phyloP scores from a whole-genome alignment of 2,888 invertebrate species.

The Meghimatium bilineatum region DNA sequence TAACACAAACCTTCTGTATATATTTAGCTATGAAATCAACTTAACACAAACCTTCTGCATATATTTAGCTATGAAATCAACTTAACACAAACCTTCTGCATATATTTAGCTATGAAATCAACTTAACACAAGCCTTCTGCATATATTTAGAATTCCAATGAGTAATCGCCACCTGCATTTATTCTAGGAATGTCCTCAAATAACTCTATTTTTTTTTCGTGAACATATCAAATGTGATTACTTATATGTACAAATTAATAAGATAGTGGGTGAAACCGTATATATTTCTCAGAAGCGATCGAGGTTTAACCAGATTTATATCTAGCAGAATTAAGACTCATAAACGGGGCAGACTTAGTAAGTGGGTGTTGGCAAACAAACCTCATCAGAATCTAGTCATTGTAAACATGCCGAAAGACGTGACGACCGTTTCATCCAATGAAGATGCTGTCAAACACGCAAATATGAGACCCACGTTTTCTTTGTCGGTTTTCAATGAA shows the following conservation, averaged over 20 bases:
- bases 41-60: too few relatives aligned
- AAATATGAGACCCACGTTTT: neutral
- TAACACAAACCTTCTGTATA: too few relatives aligned
- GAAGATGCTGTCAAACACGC: neutral
- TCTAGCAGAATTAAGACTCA: neutral
- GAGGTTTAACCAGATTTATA: neutral
- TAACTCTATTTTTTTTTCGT: neutral
- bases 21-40: too few relatives aligned
- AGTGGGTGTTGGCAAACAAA: neutral
- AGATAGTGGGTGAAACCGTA: neutral
- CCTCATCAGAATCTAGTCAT: neutral
- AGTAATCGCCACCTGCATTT: neutral
- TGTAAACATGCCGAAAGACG: neutral
- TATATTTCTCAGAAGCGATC: neutral
- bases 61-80: too few relatives aligned
- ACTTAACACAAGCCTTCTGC: too few relatives aligned
- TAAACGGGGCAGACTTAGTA: neutral
- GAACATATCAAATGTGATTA: neutral
- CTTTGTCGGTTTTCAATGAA: neutral
- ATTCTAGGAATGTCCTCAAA: slow-evolving; percentile 12
- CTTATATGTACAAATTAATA: neutral
- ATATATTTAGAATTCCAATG: too few relatives aligned
- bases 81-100: too few relatives aligned
- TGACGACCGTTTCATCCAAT: neutral
- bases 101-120: too few relatives aligned